Evolutionary conservation across 2,113 vertebrate species (phyloP), one percentile per base, ranked within the genome.

Genomic region (Hippotragus niger): DNA sequence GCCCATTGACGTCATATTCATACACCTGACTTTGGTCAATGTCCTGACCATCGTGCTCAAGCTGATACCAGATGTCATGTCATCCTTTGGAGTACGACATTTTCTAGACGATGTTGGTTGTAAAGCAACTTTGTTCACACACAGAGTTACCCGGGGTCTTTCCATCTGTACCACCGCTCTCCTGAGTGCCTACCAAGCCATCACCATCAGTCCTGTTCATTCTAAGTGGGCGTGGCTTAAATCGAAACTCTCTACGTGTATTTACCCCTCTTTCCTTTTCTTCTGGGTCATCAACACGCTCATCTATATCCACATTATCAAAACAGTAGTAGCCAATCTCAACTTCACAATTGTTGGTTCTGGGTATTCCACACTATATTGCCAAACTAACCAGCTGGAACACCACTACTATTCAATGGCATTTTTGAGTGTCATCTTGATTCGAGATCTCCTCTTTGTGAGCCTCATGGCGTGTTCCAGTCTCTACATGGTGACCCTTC

Each of bases 311-410:
- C 45, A 81, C 27, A 11, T 50, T 16, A 33, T 81, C 45, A 50
- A 33, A 50, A 33, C 29, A 33, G 29, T 50, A 50, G 78, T 31
- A 81, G 78, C 45, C 78, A 31, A 50, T 11, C 29, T 17, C 78
- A 81, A 81, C 47, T 50, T 81, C 29, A 81, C 45, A 50, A 3
- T 1, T 33, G 27, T 19, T 50, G 29, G 16, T 50, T 50, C 78
- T 50, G 45, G 45, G 4, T 81, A 81, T 50, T 50, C 29, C 29
- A 45, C 78, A 31, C 45, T 11, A 12, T 23, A 71, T 23, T 89
- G 76, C 50, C 27, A 60, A 21, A 21, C 12, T 1, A 57, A 12
- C 6, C 12, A 17, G 1, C 0, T n/a, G 23, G 17, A 15, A 27
- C 4, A 23, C 6, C 10, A 40, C n/a, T 71, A 23, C 67, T 71